Conservation (phyloP, 2,113 vertebrate genomes). For the Gnathonemus echidnorhynchus region DNA sequence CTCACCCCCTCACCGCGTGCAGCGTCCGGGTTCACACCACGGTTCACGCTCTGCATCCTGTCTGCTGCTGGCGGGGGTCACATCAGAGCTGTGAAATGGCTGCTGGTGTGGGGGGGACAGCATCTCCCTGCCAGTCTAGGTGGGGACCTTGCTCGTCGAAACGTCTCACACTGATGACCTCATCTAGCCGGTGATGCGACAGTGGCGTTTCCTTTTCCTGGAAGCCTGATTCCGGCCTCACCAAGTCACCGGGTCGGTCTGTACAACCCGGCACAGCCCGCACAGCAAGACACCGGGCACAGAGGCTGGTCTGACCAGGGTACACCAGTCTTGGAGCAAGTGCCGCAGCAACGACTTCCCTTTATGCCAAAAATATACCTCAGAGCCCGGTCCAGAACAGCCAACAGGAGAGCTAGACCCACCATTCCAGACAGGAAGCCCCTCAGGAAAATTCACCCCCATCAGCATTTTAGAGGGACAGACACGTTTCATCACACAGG, state of each 20-base stretch:
- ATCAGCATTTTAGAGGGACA: not conserved
- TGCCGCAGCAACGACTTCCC: constrained; percentile 54
- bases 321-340: constrained; percentile 48
- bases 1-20: not conserved
- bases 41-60: not conserved
- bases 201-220: not conserved
- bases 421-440: not conserved
- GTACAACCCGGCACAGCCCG: not conserved
- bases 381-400: constrained; percentile 20
- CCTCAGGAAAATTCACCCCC: not conserved
- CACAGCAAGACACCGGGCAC: not conserved
- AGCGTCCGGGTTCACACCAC: not conserved
- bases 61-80: not conserved
- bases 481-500: not conserved
- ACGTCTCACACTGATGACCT: not conserved
- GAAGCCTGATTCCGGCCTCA: not conserved
- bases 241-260: not conserved
- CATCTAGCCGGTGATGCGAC: not conserved
- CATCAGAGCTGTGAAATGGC: not conserved
- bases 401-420: constrained; percentile 12
- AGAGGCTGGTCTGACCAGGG: constrained; percentile 32
- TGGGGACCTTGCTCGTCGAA: not conserved
- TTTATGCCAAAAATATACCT: constrained; percentile 61
- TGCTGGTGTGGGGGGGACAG: not conserved
- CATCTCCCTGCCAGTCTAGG: not conserved